Evolutionary conservation across 1,140 invertebrate species (phyloP).

Genomic region (Latrodectus geometricus): DNA sequence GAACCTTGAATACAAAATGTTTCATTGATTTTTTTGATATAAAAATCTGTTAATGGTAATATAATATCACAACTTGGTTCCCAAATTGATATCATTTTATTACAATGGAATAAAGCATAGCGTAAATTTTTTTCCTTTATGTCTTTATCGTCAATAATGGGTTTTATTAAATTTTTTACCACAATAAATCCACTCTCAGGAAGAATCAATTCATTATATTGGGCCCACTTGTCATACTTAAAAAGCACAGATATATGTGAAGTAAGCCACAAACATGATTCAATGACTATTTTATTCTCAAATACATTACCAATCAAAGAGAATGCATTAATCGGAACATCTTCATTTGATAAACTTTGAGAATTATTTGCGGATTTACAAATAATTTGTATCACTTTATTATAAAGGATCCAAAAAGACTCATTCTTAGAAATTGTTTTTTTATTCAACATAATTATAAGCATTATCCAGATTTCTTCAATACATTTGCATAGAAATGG

Average conservation of each 20-base stretch:
- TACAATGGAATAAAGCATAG: constrained; percentile 4
- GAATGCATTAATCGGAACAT: constrained; percentile 6
- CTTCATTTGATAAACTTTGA: background rate
- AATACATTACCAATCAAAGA: background rate
- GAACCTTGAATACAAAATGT: background rate
- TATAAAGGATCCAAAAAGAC: constrained; percentile 27
- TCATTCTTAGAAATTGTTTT: background rate
- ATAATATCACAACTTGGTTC: constrained; percentile 41
- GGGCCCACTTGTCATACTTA: constrained; percentile 14
- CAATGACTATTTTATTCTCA: background rate
- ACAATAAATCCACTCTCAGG: constrained; percentile 32
- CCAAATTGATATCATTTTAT: constrained; percentile 28
- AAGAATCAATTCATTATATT: background rate
- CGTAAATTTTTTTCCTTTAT: constrained; percentile 7
- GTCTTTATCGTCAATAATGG: background rate
- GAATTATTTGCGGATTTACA: background rate
- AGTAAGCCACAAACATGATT: constrained; percentile 32
- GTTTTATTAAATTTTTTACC: constrained; percentile 21
- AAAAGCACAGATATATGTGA: constrained; percentile 31
- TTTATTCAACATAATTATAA: constrained; percentile 21
- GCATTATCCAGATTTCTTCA: constrained; percentile 31
- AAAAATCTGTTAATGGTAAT: constrained; percentile 36
- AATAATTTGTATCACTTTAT: constrained; percentile 14
- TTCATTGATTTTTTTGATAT: constrained; percentile 42
- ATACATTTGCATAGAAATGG: constrained; percentile 42